phyloP scores from a whole-genome alignment of 2,888 invertebrate species.

The Ptilodon capucinus region DNA sequence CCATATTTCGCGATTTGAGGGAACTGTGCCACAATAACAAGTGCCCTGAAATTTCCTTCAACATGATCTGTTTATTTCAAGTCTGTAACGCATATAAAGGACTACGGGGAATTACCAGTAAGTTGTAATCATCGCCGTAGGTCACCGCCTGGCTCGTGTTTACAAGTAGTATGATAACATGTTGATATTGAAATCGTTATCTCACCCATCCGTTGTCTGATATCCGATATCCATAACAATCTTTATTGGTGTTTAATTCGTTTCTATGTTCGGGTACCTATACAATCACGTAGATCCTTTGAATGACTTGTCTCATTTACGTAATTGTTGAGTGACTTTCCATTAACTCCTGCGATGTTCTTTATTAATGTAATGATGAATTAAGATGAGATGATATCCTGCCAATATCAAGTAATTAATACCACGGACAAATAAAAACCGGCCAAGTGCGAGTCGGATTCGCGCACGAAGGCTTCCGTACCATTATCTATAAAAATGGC shows the following conservation, averaged over 20 bases:
- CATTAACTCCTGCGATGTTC: no score
- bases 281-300: background rate
- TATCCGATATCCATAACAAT: constrained; percentile 26
- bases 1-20: no score
- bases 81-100: constrained; percentile 72
- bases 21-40: background rate
- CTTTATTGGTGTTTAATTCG: background rate
- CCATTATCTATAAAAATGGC: no score
- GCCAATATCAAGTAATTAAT: no score
- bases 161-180: constrained; percentile 13
- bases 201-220: constrained; percentile 8
- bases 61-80: constrained; percentile 55
- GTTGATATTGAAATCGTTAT: constrained; percentile 16
- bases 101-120: constrained; percentile 65
- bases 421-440: no score
- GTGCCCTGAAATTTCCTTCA: background rate
- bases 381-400: no score
- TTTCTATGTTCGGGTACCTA: background rate
- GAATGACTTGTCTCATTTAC: background rate
- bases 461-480: no score
- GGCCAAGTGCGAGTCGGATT: no score
- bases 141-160: constrained; percentile 10
- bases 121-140: constrained; percentile 42
- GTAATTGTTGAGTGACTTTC: no score
- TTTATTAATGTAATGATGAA: no score